Evolutionary conservation across 2,797 vertebrate species (phyloP), one percentile per base, ranked within the genome.

Genomic region (Bradypodion ventrale): DNA sequence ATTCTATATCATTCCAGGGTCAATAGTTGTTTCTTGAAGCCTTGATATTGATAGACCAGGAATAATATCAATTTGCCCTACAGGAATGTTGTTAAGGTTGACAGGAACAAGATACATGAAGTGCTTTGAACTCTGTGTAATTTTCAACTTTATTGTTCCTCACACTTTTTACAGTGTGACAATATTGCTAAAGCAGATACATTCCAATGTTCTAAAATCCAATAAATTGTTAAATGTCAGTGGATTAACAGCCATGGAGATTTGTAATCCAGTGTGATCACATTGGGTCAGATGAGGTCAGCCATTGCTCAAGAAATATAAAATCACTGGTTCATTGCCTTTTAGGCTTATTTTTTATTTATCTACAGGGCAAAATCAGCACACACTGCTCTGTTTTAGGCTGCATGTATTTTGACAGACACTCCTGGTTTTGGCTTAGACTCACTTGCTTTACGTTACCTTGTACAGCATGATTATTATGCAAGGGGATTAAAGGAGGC

Each of bases 201-300:
- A 0, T 83, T 35, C 83, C 42, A 84, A 80, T 59, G 86, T 72
- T 80, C 83, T 63, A 0, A 12, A 65, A 70, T 77, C 81, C 68
- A 75, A 78, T 78, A 87, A 83, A 27, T 13, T 0, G 0, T 0
- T 76, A 70, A 73, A 70, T 85, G 84, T 74, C 88, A 75, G 70
- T 0, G 37, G 83, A 84, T 91, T 87, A 89, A 89, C 40, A 90
- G 75, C 83, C 85, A 87, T 92, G 82, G 84, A 85, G 85, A 86
- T 83, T 84, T 86, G 83, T 90, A 89, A 92, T 93, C 87, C 91
- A 37, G 80, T 19, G 66, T 82, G 84, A 89, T 92, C 82, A 7
- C 80, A 40, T 2, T 1, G 75, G 90, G 86, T 93, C 93, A 93
- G 5, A 13, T 86, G 83, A 92, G 93, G 92, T 90, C 88, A 83